Percentiles rank a stretch among this genome's conserved stretches.
These are phyloP conservation scores for Aegotheles bennettii DNA, from an alignment of 2,113 vertebrate genomes.

Conservation along the genomic window DNA sequence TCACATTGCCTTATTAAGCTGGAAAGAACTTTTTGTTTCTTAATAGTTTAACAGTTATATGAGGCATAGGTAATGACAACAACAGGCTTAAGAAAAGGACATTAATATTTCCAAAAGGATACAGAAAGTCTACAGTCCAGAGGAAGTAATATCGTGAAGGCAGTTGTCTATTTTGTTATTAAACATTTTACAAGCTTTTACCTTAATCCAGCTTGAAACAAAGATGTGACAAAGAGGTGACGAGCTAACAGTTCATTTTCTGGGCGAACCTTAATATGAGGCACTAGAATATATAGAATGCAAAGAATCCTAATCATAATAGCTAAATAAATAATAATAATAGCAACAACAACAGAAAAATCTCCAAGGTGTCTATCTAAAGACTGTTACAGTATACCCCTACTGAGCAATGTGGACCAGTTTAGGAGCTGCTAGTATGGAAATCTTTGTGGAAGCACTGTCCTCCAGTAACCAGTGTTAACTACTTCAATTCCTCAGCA, in stretches of 20 bases:
- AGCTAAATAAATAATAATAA: background rate
- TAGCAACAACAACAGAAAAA: background rate
- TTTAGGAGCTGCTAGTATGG: background rate
- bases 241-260: background rate
- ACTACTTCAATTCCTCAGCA: background rate
- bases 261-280: background rate
- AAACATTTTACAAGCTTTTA: background rate
- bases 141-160: background rate
- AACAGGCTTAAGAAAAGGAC: background rate
- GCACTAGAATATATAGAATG: background rate
- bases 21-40: background rate
- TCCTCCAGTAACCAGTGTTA: background rate
- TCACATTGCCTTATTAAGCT: background rate
- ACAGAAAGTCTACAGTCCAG: background rate
- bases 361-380: background rate
- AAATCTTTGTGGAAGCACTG: background rate
- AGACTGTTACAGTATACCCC: background rate
- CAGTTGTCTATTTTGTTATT: background rate
- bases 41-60: background rate
- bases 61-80: background rate
- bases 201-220: background rate
- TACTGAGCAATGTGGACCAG: background rate
- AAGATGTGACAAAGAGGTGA: background rate
- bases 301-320: background rate
- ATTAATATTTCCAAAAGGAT: background rate